These are phyloP conservation scores for Halcyon chelicuti DNA, from an alignment of 2,797 vertebrate species.

Conservation along the genomic window DNA sequence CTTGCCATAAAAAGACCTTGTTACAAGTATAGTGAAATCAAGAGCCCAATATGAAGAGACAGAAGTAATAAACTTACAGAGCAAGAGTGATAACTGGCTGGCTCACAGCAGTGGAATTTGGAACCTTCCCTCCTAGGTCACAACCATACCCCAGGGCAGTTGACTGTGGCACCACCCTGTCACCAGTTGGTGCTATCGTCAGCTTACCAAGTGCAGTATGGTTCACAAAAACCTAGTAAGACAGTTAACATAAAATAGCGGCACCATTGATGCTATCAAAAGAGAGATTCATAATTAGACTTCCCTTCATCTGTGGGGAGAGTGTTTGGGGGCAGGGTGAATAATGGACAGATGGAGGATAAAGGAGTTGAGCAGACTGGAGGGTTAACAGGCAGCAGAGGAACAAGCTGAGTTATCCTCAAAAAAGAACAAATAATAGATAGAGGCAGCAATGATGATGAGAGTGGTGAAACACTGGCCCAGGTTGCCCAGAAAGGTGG, in stretches of 20 bases:
- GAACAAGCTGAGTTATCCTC: neutral
- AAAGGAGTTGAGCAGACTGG: neutral
- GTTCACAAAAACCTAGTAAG: neutral
- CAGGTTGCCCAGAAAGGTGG: neutral
- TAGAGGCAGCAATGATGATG: neutral
- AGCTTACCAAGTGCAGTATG: neutral
- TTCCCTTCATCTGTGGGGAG: neutral
- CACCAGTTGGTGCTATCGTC: neutral
- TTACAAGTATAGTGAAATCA: neutral
- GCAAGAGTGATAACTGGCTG: neutral
- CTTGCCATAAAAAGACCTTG: neutral
- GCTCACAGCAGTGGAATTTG: neutral
- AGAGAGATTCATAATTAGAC: neutral
- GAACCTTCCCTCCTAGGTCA: accelerated
- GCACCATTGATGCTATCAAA: neutral
- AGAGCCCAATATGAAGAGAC: neutral
- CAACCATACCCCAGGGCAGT: neutral
- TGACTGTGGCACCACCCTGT: neutral
- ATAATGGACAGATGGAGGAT: neutral
- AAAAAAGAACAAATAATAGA: neutral
- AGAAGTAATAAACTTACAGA: neutral
- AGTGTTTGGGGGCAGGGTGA: neutral
- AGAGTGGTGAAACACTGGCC: neutral
- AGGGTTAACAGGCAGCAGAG: neutral
- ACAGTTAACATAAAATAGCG: neutral